phyloP scores from a whole-genome alignment of 2,113 vertebrate species.

The Odocoileus virginianus region DNA sequence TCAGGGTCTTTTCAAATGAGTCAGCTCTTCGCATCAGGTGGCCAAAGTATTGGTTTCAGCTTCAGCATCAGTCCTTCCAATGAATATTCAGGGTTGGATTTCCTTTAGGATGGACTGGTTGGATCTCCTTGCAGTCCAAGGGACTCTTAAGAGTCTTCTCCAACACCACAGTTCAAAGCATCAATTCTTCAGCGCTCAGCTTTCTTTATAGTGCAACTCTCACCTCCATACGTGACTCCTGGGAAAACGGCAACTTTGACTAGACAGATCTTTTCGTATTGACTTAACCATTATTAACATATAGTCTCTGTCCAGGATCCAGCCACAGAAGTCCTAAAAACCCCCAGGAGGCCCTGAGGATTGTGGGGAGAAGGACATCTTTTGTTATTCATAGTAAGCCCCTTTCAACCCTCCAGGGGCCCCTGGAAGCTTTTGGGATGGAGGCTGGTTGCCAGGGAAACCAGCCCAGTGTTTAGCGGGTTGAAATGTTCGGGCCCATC shows the following conservation, averaged over 20 bases:
- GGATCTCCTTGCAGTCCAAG: neutral
- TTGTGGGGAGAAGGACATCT: neutral
- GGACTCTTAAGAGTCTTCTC: neutral
- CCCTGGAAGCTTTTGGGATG: no score
- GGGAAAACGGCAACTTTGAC: neutral
- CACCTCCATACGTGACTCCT: neutral
- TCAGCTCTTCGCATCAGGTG: fast-evolving
- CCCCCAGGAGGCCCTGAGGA: neutral
- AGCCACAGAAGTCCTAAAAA: neutral
- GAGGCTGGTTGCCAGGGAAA: neutral
- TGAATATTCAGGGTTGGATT: fast-evolving
- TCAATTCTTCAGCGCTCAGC: fast-evolving
- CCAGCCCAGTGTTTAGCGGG: fast-evolving
- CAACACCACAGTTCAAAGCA: neutral
- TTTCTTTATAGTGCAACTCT: neutral
- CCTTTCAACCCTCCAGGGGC: no score
- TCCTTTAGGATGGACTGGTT: neutral
- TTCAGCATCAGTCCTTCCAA: neutral
- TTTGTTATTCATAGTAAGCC: neutral
- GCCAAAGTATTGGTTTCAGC: neutral
- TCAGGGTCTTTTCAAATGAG: neutral
- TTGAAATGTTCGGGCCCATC: neutral
- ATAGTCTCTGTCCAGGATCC: neutral
- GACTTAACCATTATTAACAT: neutral
- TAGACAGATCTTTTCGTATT: neutral